Percentiles rank a stretch among this genome's conserved stretches.
Evolutionary conservation across 2,888 invertebrate species (phyloP).

Genomic region (Drosophila mercatorum): DNA sequence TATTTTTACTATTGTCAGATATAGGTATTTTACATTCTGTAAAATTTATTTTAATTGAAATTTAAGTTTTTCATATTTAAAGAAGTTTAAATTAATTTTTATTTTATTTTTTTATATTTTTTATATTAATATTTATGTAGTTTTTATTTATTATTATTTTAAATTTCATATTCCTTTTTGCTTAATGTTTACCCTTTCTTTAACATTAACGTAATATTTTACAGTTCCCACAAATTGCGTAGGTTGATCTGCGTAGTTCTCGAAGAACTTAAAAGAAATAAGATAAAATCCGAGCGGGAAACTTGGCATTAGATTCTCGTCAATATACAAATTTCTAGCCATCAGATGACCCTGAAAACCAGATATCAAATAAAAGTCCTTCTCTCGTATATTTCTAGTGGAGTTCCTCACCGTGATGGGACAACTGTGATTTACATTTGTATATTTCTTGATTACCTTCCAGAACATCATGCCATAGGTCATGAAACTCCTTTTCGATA

Average conservation of each 20-base stretch:
- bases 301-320: conserved; percentile 16
- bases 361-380: background rate
- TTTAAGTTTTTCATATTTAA: no score
- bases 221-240: conserved; percentile 11
- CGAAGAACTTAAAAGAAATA: background rate
- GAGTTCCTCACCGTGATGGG: conserved; percentile 26
- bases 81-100: background rate
- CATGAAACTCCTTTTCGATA: conserved; percentile 35
- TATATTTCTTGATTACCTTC: conserved; percentile 22
- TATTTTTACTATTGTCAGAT: no score
- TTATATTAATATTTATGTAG: background rate
- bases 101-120: background rate
- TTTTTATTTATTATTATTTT: background rate
- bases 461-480: conserved; percentile 38
- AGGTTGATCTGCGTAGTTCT: background rate
- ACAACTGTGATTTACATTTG: conserved; percentile 55
- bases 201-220: conserved; percentile 30
- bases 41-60: no score
- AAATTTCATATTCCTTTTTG: background rate
- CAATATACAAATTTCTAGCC: conserved; percentile 17
- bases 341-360: conserved; percentile 26
- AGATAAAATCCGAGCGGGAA: conserved; percentile 29
- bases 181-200: conserved; percentile 7
- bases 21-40: no score
- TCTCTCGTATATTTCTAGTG: no score